phyloP scores from a whole-genome alignment of 2,888 invertebrate species.

The Ophion ventricosus region DNA sequence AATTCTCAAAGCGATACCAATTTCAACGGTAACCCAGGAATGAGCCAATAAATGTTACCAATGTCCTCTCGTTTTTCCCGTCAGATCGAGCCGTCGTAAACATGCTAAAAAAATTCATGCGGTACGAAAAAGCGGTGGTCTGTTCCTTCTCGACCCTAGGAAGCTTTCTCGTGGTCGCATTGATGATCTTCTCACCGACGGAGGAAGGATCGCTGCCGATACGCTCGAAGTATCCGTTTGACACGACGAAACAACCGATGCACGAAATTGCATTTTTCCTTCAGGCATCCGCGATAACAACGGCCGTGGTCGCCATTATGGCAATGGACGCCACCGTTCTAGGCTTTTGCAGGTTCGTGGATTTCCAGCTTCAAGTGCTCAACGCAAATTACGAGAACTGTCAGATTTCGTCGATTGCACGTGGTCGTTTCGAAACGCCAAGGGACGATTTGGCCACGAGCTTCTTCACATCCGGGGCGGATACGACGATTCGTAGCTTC shows the following conservation, averaged over 20 bases:
- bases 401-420: conserved; percentile 12
- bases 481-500: conserved; percentile 45
- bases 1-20: neutral
- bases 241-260: conserved; percentile 69
- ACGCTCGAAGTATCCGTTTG: conserved; percentile 75
- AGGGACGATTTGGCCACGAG: neutral
- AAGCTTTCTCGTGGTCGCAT: conserved; percentile 64
- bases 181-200: conserved; percentile 71
- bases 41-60: neutral
- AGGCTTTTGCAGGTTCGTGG: conserved; percentile 68
- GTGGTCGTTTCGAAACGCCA: neutral
- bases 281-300: conserved; percentile 69
- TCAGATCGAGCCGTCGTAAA: conserved; percentile 61
- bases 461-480: neutral
- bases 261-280: conserved; percentile 69
- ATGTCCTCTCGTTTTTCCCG: neutral
- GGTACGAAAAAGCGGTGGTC: conserved; percentile 62
- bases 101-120: conserved; percentile 61
- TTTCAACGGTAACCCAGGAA: neutral
- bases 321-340: conserved; percentile 70
- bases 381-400: conserved; percentile 71
- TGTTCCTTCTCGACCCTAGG: conserved; percentile 68
- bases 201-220: conserved; percentile 73
- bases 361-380: conserved; percentile 71
- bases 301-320: conserved; percentile 72